A percentile compares a stretch with the other conserved stretches of the same genome.
Conservation (phyloP, 2,888 invertebrate genomes). For the Elysia crispata region DNA sequence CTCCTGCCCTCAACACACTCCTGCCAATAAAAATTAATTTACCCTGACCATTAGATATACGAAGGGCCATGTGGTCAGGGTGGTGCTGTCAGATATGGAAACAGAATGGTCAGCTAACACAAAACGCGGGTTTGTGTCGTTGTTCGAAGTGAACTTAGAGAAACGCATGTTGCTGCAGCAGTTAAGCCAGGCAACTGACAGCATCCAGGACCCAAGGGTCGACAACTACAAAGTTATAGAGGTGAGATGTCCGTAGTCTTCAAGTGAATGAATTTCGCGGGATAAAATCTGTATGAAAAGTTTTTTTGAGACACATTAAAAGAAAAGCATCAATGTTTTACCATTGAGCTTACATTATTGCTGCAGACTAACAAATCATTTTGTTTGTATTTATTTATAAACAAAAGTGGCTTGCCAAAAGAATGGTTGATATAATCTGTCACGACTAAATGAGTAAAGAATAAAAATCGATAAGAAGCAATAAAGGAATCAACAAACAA, state of each 20-base stretch:
- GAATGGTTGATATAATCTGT: not conserved
- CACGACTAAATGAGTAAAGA: too few relatives aligned
- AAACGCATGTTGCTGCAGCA: slow-evolving; percentile 54
- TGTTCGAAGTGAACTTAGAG: slow-evolving; percentile 70
- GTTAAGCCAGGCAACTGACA: slow-evolving; percentile 35
- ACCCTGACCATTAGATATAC: slow-evolving; percentile 60
- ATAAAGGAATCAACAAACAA: too few relatives aligned
- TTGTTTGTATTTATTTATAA: not conserved
- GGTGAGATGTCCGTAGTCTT: slow-evolving; percentile 50
- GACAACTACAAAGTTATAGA: slow-evolving; percentile 63
- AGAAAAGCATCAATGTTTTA: not conserved
- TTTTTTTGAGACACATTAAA: not conserved
- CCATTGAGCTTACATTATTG: not conserved
- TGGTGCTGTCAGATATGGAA: slow-evolving; percentile 69
- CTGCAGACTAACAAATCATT: not conserved
- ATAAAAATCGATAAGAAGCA: too few relatives aligned
- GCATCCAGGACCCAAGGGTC: slow-evolving; percentile 7
- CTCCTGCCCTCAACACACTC: too few relatives aligned
- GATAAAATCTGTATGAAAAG: not conserved
- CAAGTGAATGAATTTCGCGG: too few relatives aligned
- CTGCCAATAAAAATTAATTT: too few relatives aligned
- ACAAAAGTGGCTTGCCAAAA: not conserved
- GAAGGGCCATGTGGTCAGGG: slow-evolving; percentile 59
- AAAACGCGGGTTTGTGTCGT: slow-evolving; percentile 74
- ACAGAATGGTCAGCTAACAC: slow-evolving; percentile 76